Evolutionary conservation across 2,888 invertebrate genomes (phyloP).

Genomic region (Acanthosepion esculentum): DNA sequence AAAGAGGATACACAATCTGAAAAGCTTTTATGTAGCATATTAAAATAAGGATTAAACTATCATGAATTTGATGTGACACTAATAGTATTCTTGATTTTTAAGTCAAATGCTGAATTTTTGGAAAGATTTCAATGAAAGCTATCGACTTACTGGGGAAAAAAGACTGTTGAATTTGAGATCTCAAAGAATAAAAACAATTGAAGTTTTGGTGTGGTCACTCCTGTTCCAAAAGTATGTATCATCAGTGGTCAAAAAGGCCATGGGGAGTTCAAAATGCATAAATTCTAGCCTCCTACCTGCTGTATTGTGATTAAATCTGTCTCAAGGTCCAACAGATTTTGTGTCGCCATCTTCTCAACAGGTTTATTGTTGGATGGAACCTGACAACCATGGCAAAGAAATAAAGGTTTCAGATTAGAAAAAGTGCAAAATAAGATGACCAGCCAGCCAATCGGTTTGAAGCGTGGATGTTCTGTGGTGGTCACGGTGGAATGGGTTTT

Average conservation of each 20-base stretch:
- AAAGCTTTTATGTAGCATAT: too few species aligned
- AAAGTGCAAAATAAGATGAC: not conserved
- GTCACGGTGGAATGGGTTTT: not conserved
- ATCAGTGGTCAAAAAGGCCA: not conserved
- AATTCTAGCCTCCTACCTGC: constrained; percentile 53
- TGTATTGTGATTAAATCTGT: constrained; percentile 65
- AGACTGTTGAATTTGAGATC: too few species aligned
- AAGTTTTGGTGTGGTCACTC: too few species aligned
- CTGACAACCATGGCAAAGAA: constrained; percentile 52
- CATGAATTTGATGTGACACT: too few species aligned
- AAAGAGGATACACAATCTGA: too few species aligned
- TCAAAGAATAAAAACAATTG: too few species aligned
- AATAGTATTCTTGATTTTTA: too few species aligned
- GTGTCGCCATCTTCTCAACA: constrained; percentile 56
- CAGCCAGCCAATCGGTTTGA: not conserved
- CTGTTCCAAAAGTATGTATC: not conserved
- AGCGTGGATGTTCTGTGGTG: not conserved
- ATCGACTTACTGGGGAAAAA: too few species aligned
- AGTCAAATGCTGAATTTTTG: too few species aligned
- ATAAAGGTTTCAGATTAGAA: constrained; percentile 38
- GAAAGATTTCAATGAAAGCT: too few species aligned
- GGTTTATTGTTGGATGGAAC: constrained; percentile 59
- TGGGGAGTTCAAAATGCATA: not conserved
- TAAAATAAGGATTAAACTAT: too few species aligned
- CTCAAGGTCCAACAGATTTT: constrained; percentile 64